Percentiles rank a stretch among this genome's conserved stretches.
phyloP scores from a whole-genome alignment of 2,888 invertebrate species.

The Diaprepes abbreviatus region DNA sequence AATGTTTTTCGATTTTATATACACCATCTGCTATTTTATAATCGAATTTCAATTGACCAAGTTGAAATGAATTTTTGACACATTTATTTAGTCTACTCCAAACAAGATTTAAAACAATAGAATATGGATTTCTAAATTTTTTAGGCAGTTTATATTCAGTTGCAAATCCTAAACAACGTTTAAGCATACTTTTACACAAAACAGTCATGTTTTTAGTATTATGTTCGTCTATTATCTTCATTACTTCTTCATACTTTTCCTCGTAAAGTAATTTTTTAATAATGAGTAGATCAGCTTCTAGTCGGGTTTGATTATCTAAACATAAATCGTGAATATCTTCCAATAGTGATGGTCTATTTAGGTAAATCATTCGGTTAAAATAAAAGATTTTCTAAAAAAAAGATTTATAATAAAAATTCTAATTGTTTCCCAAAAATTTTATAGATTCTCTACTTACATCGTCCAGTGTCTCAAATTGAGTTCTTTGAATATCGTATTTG shows the following conservation, averaged over 20 bases:
- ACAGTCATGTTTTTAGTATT: constrained; percentile 5
- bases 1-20: constrained; percentile 15
- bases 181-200: constrained; percentile 11
- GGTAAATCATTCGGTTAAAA: constrained; percentile 36
- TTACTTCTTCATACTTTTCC: constrained; percentile 19
- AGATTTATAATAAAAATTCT: not conserved
- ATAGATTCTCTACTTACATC: constrained; percentile 62
- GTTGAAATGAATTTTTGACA: not conserved
- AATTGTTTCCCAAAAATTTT: too few species aligned
- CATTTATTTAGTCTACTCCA: constrained; percentile 7
- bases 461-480: constrained; percentile 52
- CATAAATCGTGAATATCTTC: constrained; percentile 41
- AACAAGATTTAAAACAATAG: constrained; percentile 4
- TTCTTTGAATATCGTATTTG: constrained; percentile 63
- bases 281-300: constrained; percentile 19
- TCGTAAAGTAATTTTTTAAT: constrained; percentile 23
- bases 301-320: constrained; percentile 22
- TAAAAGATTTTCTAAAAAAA: constrained; percentile 34
- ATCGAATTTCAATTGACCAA: not conserved
- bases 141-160: not conserved
- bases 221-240: constrained; percentile 23
- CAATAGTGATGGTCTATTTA: constrained; percentile 21
- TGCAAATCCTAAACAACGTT: not conserved
- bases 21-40: constrained; percentile 1
- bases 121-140: constrained; percentile 2